Evolutionary conservation across 2,797 vertebrate genomes (phyloP), one percentile per base, ranked within the genome.

Genomic region (Cynopterus sphinx): DNA sequence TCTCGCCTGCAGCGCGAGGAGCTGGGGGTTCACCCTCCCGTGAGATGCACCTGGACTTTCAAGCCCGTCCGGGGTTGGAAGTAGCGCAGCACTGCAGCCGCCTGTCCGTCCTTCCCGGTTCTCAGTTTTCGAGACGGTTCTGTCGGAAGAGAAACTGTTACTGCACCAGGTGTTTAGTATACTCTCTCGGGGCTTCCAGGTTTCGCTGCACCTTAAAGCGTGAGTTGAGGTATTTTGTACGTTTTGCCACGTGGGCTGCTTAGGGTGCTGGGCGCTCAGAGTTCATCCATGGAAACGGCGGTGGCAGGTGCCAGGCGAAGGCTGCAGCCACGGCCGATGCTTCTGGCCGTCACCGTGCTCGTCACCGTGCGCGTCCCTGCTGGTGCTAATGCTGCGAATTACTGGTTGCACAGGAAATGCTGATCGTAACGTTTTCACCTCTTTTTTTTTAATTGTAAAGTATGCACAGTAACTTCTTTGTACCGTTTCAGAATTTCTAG

Each of bases 401-500:
- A 21, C 33, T 28, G n/a, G 9, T n/a, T 59, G 16, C 81, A 59
- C 90, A 59, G 57, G 51, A 68, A 82, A 39, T 88, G 46, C 65
- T 68, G 13, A 41, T 0, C 21, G 5, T 39, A 53, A 6, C 3
- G 2, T 77, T 55, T 86, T 75, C 12, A 51, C 31, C 17, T 21
- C 13, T 28, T 93, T 65, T 78, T 74, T 31, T 5, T 15, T 15
- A 26, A 55, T n/a, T 43, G n/a, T 78, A 79, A 91, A 68, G 73
- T 55, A 16, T 3, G 31, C 9, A 11, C 57, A 19, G 21, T 91
- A 57, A 90, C 6, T 36, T 81, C 41, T 91, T 91, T 82, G 88
- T 92, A 33, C 95, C 94, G 24, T 98, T 98, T 83, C 99, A 99
- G 99, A 99, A 98, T 99, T 99, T 98, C 98, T 99, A 73, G 99